Evolutionary conservation across 2,888 invertebrate genomes (phyloP), one percentile per base, ranked within the genome.

Genomic region (Drosophila pseudotalamancana): DNA sequence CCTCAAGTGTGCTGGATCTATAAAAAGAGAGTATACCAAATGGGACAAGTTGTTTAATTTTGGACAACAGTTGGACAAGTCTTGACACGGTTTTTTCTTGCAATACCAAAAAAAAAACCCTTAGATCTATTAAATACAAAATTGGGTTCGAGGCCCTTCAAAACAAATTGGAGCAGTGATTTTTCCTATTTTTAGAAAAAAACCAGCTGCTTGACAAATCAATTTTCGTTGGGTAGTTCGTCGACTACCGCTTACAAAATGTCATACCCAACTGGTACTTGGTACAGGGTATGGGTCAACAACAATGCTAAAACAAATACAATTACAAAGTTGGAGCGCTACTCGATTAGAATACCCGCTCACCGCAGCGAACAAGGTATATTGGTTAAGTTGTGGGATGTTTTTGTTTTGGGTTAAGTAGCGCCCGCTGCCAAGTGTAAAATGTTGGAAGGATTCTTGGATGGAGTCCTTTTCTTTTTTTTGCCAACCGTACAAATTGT

Each of bases 1-100:
- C 77, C 93, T 94, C 90, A 93, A 91, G 80, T 92, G 91, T 90
- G 92, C 93, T 86, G 93, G 93, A 92, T 94, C 94, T 94, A 93
- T 85, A 93, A 92, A 92, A 91, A 90, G 91, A 89, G 76, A 83
- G 50, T 55, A 43, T 57, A 46, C 40, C 53, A 63, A 50, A 37
- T 11, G 48, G 55, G 54, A 71, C 71, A 72, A 50, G 40, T 55
- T 40, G 39, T 59, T 59, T 53, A 50, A 46, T 51, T 55, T n/a
- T n/a, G n/a, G 59, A 43, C 59, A 51, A 53, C 48, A 31, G 46
- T 4, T 39, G 46, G 49, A 49, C 63, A 45, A 50, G 59, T 55
- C 45, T 50, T 53, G 45, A 59, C 35, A 46, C 35, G 67, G 65
- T 54, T 63, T 51, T 39, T 37, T 23, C 34, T 18, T 18, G 31